A percentile compares a stretch with the other conserved stretches of the same genome.
These are phyloP conservation scores for Leptinotarsa juncta DNA, from an alignment of 2,888 invertebrate genomes.

Conservation along the genomic window DNA sequence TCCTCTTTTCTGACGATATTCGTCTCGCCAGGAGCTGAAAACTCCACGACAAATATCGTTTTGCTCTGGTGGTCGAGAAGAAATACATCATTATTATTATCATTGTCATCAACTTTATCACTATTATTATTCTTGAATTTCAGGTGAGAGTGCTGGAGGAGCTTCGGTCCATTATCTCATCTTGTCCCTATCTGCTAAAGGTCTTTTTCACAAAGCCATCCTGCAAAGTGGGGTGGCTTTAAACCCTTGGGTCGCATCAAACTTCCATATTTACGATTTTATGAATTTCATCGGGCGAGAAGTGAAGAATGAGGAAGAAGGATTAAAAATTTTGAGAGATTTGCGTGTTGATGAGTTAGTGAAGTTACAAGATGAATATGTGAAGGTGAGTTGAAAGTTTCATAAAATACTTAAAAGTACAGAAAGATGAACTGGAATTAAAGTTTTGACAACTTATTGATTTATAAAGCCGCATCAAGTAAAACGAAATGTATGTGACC, in stretches of 20 bases:
- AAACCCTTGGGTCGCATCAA: constrained; percentile 22
- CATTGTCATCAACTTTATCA: not conserved
- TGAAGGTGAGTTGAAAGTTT: not conserved
- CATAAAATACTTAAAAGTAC: not conserved
- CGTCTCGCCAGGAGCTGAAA: no score
- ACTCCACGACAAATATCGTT: no score
- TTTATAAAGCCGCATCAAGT: no score
- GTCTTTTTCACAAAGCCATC: constrained; percentile 32
- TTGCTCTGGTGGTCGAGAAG: no score
- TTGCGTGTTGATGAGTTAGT: constrained; percentile 42
- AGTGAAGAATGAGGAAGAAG: constrained; percentile 47
- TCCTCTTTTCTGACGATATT: no score
- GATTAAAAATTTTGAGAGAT: constrained; percentile 45
- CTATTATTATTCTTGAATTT: not conserved
- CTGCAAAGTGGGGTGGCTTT: constrained; percentile 26
- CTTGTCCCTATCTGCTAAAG: constrained; percentile 64
- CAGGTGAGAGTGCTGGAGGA: constrained; percentile 64
- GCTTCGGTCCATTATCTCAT: constrained; percentile 66
- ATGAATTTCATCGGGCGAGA: constrained; percentile 46
- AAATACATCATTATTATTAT: no score
- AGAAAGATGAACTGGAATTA: not conserved
- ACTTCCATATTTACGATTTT: constrained; percentile 21
- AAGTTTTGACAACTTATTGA: not conserved
- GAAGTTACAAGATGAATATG: not conserved
- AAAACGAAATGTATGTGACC: no score